Percentiles rank a stretch among this genome's conserved stretches.
phyloP scores from a whole-genome alignment of 2,113 vertebrate species.

The Ursus arctos region DNA sequence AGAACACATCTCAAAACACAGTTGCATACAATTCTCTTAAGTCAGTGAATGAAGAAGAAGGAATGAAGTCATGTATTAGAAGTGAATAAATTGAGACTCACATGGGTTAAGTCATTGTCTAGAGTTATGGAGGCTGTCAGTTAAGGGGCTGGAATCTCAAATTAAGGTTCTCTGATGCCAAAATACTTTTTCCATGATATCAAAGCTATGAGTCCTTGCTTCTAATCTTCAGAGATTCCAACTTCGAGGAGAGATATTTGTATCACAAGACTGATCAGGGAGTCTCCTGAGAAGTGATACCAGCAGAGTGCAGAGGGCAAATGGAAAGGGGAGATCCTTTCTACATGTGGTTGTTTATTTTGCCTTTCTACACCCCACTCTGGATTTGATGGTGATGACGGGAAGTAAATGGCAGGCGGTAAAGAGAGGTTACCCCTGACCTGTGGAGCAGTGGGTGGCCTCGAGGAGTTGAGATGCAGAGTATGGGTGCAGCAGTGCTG shows the following conservation, averaged over 20 bases:
- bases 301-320: not conserved
- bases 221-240: not conserved
- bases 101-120: not conserved
- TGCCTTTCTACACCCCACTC: not conserved
- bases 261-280: not conserved
- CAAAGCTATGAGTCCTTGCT: not conserved
- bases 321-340: not conserved
- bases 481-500: not conserved
- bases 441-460: not conserved
- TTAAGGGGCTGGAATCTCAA: not conserved
- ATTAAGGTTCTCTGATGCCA: not conserved
- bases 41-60: not conserved
- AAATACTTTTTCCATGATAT: not conserved
- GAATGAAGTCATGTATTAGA: not conserved
- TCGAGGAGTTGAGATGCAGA: not conserved
- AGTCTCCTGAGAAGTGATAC: not conserved
- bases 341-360: not conserved
- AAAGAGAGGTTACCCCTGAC: not conserved
- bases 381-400: not conserved
- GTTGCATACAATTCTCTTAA: not conserved
- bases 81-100: not conserved
- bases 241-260: not conserved
- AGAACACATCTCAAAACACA: not conserved
- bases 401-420: not conserved
- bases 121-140: not conserved